Conservation (phyloP, 2,113 vertebrate species). For the Heliornis fulica region DNA sequence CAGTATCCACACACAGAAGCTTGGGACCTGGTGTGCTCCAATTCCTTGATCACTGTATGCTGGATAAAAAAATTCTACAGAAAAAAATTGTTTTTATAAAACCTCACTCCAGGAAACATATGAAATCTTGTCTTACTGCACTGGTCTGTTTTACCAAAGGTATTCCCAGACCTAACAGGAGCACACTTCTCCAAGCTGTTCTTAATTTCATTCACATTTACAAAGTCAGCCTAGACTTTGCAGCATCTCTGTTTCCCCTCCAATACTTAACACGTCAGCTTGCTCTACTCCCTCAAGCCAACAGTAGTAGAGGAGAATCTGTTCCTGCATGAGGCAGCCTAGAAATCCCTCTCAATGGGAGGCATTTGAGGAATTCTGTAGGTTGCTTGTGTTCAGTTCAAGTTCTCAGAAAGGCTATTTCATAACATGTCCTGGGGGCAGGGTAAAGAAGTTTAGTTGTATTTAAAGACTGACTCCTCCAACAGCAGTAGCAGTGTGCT, state of each 20-base stretch:
- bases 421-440: constrained; percentile 8
- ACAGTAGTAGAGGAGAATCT: not conserved
- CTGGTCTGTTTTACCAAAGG: not conserved
- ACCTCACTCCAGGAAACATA: not conserved
- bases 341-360: not conserved
- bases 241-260: not conserved
- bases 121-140: not conserved
- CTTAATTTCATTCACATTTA: constrained; percentile 19
- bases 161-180: constrained; percentile 9
- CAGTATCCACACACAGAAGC: not conserved
- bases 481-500: not conserved
- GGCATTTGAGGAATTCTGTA: constrained; percentile 59
- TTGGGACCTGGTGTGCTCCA: not conserved
- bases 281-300: not conserved
- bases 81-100: not conserved
- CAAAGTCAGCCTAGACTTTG: not conserved
- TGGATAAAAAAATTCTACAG: not conserved
- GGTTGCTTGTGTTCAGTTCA: constrained; percentile 22
- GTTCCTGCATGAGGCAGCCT: not conserved
- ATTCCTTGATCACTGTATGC: not conserved
- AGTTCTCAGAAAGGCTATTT: constrained; percentile 18
- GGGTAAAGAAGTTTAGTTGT: not conserved
- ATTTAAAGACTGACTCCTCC: not conserved
- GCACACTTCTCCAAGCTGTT: constrained; percentile 12
- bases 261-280: not conserved